A percentile compares a stretch with the other conserved stretches of the same genome.
phyloP scores from a whole-genome alignment of 53 echinoderm and acorn worm genomes.

The Holothuria leucospilota region DNA sequence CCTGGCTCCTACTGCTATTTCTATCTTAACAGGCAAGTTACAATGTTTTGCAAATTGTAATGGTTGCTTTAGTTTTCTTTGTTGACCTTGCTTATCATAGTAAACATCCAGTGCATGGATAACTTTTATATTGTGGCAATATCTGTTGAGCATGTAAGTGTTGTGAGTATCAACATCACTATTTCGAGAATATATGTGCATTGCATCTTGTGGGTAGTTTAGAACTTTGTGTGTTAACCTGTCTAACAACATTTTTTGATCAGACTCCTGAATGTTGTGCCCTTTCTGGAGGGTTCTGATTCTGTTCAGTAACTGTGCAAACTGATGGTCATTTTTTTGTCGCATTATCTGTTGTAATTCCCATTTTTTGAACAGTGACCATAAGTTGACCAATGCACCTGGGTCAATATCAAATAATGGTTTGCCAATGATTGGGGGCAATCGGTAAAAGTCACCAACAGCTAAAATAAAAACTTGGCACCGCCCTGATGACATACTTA shows the following conservation, averaged over 20 bases:
- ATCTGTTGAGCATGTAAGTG: slow-evolving; percentile 19
- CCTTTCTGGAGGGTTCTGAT: background rate
- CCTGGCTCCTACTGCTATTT: slow-evolving; percentile 15
- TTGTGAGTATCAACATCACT: slow-evolving; percentile 48
- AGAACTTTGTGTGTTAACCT: background rate
- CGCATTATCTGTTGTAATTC: slow-evolving; percentile 48
- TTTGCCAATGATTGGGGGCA: slow-evolving; percentile 39
- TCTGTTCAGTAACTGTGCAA: slow-evolving; percentile 44
- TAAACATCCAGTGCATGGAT: slow-evolving; percentile 17
- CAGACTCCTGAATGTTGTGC: no score
- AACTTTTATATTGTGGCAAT: background rate
- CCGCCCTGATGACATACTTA: no score
- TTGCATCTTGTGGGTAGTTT: slow-evolving; percentile 14
- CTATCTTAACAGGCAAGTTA: background rate
- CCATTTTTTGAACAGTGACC: slow-evolving; percentile 52
- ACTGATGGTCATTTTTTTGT: slow-evolving; percentile 42
- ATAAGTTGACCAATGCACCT: slow-evolving; percentile 23
- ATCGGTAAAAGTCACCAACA: slow-evolving; percentile 61
- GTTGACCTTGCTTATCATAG: background rate
- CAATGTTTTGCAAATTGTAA: background rate
- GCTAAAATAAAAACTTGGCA: slow-evolving; percentile 45
- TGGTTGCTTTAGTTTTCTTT: background rate
- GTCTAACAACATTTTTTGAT: background rate
- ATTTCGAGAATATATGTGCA: slow-evolving; percentile 49
- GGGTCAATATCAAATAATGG: slow-evolving; percentile 18